These are phyloP conservation scores for Scaptomyza hsui DNA, from an alignment of 1,140 invertebrate genomes.

Conservation along the genomic window DNA sequence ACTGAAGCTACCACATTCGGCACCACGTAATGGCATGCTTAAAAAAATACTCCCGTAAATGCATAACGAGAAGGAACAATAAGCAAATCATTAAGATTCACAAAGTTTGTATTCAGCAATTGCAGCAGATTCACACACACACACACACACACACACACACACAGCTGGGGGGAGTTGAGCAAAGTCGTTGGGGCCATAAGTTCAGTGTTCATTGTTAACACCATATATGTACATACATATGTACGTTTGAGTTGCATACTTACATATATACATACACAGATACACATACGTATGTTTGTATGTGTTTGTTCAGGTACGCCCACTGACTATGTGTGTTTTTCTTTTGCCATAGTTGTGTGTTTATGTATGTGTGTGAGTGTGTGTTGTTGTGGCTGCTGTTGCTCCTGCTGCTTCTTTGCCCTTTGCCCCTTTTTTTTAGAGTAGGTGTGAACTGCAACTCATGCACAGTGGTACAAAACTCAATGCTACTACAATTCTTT, in stretches of 20 bases:
- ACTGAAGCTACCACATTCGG: not conserved
- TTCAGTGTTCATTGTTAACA: slow-evolving; percentile 36
- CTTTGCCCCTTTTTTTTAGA: slow-evolving; percentile 14
- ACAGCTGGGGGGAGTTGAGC: not conserved
- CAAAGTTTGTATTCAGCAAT: slow-evolving; percentile 50
- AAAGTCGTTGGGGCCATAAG: slow-evolving; percentile 8
- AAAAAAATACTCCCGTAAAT: slow-evolving; percentile 58
- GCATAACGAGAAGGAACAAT: slow-evolving; percentile 61
- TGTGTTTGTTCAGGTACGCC: not conserved
- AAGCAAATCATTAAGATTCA: slow-evolving; percentile 76
- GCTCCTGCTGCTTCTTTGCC: slow-evolving; percentile 16
- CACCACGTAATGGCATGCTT: slow-evolving; percentile 20
- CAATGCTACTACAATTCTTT: not conserved
- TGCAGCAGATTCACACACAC: slow-evolving; percentile 22
- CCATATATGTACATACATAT: slow-evolving; percentile 4
- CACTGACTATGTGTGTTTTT: slow-evolving; percentile 24
- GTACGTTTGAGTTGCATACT: not conserved
- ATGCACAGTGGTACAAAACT: slow-evolving; percentile 28
- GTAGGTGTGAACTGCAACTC: slow-evolving; percentile 64
- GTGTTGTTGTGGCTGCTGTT: slow-evolving; percentile 19
- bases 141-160: slow-evolving; percentile 7
- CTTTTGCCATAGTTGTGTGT: slow-evolving; percentile 6
- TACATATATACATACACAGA: slow-evolving; percentile 6
- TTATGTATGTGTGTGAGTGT: not conserved
- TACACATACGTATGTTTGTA: not conserved